Evolutionary conservation across 2,888 invertebrate species (phyloP).

Genomic region (Campoplex nolae): DNA sequence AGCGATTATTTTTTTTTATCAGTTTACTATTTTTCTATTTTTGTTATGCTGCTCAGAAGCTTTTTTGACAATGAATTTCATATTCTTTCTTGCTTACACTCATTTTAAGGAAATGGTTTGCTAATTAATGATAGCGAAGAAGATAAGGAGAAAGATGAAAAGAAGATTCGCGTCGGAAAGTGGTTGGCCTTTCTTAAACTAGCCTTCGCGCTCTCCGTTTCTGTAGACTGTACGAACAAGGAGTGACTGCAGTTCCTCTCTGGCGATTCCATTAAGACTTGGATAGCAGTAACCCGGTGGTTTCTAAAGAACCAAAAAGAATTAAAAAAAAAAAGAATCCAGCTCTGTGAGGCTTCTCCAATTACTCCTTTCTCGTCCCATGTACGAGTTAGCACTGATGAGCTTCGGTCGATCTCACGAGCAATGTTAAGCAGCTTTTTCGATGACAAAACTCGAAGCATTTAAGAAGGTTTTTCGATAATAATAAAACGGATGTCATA

Average conservation of each 20-base stretch:
- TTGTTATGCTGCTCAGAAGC: neutral
- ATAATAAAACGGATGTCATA: constrained; percentile 72
- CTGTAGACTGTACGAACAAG: constrained; percentile 15
- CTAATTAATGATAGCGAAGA: constrained; percentile 25
- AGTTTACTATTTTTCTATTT: neutral
- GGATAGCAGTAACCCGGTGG: constrained; percentile 18
- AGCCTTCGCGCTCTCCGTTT: neutral
- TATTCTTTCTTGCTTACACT: neutral
- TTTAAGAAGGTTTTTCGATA: constrained; percentile 70
- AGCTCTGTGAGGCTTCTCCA: constrained; percentile 39
- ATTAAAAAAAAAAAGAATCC: neutral
- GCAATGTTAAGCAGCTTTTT: constrained; percentile 67
- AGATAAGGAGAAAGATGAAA: constrained; percentile 13
- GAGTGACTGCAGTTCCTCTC: neutral
- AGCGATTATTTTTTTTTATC: neutral
- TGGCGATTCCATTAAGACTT: constrained; percentile 61
- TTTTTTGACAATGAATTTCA: neutral
- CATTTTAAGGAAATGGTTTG: constrained; percentile 8
- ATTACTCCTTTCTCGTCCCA: constrained; percentile 44
- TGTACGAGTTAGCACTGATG: constrained; percentile 14
- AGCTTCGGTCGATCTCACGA: constrained; percentile 1
- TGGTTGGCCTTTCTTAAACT: neutral
- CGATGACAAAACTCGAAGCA: constrained; percentile 67
- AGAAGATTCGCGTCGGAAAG: neutral
- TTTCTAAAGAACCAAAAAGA: neutral